Base-by-base conservation (phyloP, 2,888 invertebrate species). In the Sminthurinus aureus region DNA sequence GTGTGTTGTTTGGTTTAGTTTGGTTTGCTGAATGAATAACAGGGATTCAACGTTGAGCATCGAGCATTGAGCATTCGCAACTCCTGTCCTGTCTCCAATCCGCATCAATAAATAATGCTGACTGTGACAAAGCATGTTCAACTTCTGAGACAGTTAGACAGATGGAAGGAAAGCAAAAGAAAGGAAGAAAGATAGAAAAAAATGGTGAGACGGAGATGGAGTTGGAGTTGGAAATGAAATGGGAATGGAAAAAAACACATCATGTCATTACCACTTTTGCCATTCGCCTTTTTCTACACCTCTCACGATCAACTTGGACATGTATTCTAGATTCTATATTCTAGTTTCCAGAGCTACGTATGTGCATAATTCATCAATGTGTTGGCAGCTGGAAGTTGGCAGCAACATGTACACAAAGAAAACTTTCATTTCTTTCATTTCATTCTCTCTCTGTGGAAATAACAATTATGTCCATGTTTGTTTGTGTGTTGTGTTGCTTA, bases 351-450 rank as follows among this genome's bases (percentile, higher is more conserved):
- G n/a, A n/a, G n/a, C n/a, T n/a, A n/a, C n/a, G 38, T 38, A 38
- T 38, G 38, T 38, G 38, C 38, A 38, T 38, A 38, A 38, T 38
- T 38, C 38, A 38, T 38, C 38, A 38, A 38, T 38, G 38, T 38
- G 38, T 38, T 38, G n/a, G n/a, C n/a, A n/a, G n/a, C n/a, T n/a
- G n/a, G n/a, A n/a, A n/a, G n/a, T 38, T 38, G 38, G 9, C 64
- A 13, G 26, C 38, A 50, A 51, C 75, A 75, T 75, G 75, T n/a
- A n/a, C 11, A 76, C 58, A 58, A 20, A 20, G 66, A 64, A 81
- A 79, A 81, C 64, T 81, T 75, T 73, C 81, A 81, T 81, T 81
- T 81, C 64, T 81, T 75, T 73, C 81, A 81, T 81, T 81, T 81
- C 64, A 66, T 66, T 67, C 22, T 38, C 18, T 67, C 26, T 38